phyloP scores from a whole-genome alignment of 2,888 invertebrate species.

The Torymus tubicola region DNA sequence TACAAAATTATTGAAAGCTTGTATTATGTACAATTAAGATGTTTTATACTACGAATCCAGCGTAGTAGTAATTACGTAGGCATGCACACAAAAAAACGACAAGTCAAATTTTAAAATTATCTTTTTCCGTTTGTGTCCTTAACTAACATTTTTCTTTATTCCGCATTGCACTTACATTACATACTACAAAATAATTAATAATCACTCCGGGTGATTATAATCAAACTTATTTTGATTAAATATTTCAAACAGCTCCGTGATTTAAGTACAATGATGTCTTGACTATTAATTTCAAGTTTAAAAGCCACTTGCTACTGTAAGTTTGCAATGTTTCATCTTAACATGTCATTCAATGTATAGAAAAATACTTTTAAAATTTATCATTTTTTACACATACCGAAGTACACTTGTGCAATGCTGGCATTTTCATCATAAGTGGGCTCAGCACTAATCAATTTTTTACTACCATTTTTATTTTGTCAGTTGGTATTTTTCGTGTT shows the following conservation, averaged over 20 bases:
- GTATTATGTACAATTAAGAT: slow-evolving; percentile 33
- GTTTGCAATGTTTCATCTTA: no score
- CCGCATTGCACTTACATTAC: neutral
- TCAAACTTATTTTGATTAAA: slow-evolving; percentile 6
- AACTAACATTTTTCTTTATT: no score
- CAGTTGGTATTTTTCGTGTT: no score
- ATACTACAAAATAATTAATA: neutral
- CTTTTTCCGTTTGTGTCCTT: no score
- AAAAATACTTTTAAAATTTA: neutral
- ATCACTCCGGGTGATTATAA: slow-evolving; percentile 27
- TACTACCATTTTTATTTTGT: no score
- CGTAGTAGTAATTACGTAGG: slow-evolving; percentile 32
- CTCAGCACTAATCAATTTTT: neutral
- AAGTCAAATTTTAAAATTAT: neutral
- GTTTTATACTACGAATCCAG: slow-evolving; percentile 52
- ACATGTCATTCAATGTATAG: neutral
- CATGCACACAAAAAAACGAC: slow-evolving; percentile 1
- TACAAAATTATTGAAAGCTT: slow-evolving; percentile 16
- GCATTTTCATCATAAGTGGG: neutral
- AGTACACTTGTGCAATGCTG: slow-evolving; percentile 20
- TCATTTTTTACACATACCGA: neutral
- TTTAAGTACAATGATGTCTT: slow-evolving; percentile 26
- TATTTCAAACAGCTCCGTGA: neutral
- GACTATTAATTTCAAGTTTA: neutral
- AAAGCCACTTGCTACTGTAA: no score